These are phyloP conservation scores for Phoxinus phoxinus DNA, from an alignment of 2,113 vertebrate species.

Conservation along the genomic window DNA sequence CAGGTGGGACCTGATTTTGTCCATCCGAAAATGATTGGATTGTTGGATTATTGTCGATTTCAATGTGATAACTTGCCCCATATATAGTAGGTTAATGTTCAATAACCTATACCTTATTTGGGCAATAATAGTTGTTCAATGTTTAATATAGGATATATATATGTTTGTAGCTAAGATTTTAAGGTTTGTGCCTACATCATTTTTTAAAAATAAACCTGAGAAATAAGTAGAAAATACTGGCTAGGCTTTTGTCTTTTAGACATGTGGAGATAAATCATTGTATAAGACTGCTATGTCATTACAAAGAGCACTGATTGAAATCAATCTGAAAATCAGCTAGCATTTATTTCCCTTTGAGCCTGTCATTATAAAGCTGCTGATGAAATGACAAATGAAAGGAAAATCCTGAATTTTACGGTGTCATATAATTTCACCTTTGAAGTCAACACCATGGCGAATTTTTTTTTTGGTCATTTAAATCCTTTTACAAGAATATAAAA, in stretches of 20 bases:
- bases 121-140: too few species aligned
- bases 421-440: constrained; percentile 16
- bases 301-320: constrained; percentile 59
- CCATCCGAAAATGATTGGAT: too few species aligned
- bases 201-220: background rate
- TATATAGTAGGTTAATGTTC: background rate
- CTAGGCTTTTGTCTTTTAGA: background rate
- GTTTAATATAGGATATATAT: background rate
- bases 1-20: too few species aligned
- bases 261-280: constrained; percentile 25
- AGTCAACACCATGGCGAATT: constrained; percentile 8
- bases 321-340: constrained; percentile 56
- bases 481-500: background rate
- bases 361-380: constrained; percentile 31
- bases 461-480: constrained; percentile 13
- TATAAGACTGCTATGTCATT: constrained; percentile 40
- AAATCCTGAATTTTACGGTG: constrained; percentile 4
- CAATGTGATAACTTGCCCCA: background rate
- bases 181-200: background rate
- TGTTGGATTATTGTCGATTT: too few species aligned
- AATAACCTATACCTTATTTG: background rate
- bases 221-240: constrained; percentile 9
- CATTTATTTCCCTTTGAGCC: constrained; percentile 49
- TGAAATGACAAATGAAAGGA: constrained; percentile 37
- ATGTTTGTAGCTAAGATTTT: background rate